Base-by-base conservation (phyloP, 2,888 invertebrate species). In the Melikaiella ostensackeni region DNA sequence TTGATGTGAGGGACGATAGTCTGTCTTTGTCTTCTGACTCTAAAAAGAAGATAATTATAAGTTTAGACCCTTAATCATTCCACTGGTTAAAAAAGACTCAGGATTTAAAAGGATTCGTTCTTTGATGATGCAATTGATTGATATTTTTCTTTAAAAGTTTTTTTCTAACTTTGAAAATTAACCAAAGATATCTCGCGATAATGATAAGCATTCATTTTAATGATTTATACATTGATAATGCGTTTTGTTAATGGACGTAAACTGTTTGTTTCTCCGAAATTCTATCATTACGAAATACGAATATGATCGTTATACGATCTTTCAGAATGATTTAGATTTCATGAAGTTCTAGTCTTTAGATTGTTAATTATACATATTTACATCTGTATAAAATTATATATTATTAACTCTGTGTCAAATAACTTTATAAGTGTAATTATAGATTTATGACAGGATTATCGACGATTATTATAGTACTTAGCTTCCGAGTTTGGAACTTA, bases 291-390 rank as follows among this genome's bases (percentile, higher is more conserved):
- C n/a, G n/a, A n/a, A n/a, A n/a, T n/a, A 57, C 11, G 8, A 57
- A 11, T 57, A 24, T 57, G 57, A 57, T 57, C 57, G 11, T 13
- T 57, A 24, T 13, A 24, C 27, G 27, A 27, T 59, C n/a, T 24
- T 38, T 35, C 13, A 35, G 9, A 64, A n/a, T 9, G 1, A 42
- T 30, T 66, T 16, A 46, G 33, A 77, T 75, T 81, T 82, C 63
- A 76, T 80, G 77, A 80, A 74, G 9, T 78, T 84, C 85, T 85
- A 85, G 85, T 84, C 84, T 75, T 73, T 82, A 82, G 80, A 80
- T 78, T 82, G 57, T 82, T 82, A 80, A 80, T 57, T 81, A 77
- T 75, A 74, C 62, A 62, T 75, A 24, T 64, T 64, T 64, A 64
- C 64, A 24, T 64, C 24, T 27, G 24, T 6, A 59, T 59, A 59